phyloP scores from a whole-genome alignment of 1,140 invertebrate genomes.

The Pseudomyrmex flavicornis region DNA sequence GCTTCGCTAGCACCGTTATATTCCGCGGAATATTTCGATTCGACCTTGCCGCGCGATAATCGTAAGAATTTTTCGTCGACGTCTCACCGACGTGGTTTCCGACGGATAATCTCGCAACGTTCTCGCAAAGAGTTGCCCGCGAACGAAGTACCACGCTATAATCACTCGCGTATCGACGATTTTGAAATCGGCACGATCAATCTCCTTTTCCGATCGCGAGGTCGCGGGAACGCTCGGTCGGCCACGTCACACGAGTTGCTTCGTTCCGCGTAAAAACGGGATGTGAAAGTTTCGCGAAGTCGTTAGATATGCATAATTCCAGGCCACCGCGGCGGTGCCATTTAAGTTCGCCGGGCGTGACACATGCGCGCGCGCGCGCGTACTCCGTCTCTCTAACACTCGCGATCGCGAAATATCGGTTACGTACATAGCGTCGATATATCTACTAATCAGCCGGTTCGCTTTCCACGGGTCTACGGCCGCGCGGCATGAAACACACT shows the following conservation, averaged over 20 bases:
- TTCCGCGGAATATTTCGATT: not conserved
- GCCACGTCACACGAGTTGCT: conserved; percentile 62
- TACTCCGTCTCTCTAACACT: conserved; percentile 11
- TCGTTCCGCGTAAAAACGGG: conserved; percentile 70
- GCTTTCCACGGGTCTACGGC: conserved; percentile 31
- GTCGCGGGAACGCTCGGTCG: conserved; percentile 72
- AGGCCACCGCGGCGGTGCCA: conserved; percentile 50
- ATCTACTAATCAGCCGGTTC: conserved; percentile 25
- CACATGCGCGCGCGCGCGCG: conserved; percentile 38
- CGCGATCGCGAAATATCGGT: conserved; percentile 46
- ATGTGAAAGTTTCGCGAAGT: conserved; percentile 76
- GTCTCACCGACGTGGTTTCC: not conserved
- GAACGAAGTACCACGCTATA: not conserved
- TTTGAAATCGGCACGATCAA: conserved; percentile 38
- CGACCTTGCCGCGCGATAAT: too few species aligned
- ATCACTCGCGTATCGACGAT: not conserved
- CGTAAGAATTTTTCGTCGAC: too few species aligned
- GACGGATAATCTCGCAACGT: not conserved
- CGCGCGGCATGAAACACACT: conserved; percentile 54
- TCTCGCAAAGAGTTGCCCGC: conserved; percentile 9
- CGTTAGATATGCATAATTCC: conserved; percentile 75
- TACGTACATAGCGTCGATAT: conserved; percentile 27
- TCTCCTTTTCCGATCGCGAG: conserved; percentile 62
- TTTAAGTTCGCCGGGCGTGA: conserved; percentile 69
- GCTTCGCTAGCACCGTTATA: not conserved